Evolutionary conservation across 2,797 vertebrate species (phyloP).

Genomic region (Crenuchus spilurus): DNA sequence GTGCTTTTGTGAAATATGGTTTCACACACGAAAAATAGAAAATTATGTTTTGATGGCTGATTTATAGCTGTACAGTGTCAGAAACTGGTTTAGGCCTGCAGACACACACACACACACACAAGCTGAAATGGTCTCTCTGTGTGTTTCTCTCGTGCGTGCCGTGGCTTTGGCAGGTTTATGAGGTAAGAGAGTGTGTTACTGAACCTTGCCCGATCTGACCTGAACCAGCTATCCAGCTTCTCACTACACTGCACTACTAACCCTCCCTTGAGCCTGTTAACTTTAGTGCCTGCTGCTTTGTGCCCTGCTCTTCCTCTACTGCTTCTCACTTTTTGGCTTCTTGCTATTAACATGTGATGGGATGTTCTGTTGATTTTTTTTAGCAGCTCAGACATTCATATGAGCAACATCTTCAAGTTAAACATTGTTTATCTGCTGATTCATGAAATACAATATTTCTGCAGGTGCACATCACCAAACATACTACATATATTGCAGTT

Average conservation of each 20-base stretch:
- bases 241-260: slow-evolving; percentile 78
- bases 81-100: neutral
- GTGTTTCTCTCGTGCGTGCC: slow-evolving; percentile 78
- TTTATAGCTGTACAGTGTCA: too few species aligned
- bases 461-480: too few species aligned
- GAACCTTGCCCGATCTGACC: slow-evolving; percentile 66
- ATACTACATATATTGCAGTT: too few species aligned
- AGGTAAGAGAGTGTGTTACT: slow-evolving; percentile 89
- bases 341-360: neutral
- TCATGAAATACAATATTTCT: too few species aligned
- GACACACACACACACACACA: neutral
- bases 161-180: slow-evolving; percentile 92
- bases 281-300: slow-evolving; percentile 33
- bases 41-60: too few species aligned
- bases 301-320: neutral
- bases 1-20: too few species aligned
- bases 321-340: neutral
- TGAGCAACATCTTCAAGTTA: too few species aligned
- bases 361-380: neutral
- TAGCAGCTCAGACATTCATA: too few species aligned
- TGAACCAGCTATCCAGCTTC: slow-evolving; percentile 71
- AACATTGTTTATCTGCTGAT: too few species aligned
- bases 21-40: too few species aligned
- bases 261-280: slow-evolving; percentile 48
- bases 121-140: slow-evolving; percentile 74